Evolutionary conservation across 2,888 invertebrate species (phyloP), one percentile per base, ranked within the genome.

Genomic region (Cyclophora punctaria): DNA sequence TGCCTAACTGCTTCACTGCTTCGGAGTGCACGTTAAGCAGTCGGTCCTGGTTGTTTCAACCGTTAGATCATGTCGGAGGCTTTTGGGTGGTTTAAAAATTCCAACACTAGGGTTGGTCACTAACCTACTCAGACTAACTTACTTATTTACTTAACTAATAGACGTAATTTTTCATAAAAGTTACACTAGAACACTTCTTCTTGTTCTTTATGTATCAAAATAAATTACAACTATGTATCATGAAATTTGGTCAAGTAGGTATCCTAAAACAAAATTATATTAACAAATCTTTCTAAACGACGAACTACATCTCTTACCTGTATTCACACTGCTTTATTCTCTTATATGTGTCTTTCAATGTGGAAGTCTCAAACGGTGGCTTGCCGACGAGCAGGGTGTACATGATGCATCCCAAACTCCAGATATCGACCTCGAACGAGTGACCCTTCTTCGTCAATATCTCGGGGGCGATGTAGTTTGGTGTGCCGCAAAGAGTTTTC

Each of bases 321-420:
- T 99, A 99, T 77, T 98, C 96, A 78, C 98, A 99, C 73, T 95
- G 95, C 72, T 96, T 97, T 66, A 99, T 99, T 66, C 95, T 93
- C 41, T 93, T 92, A 78, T 99, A 99, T 0, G 99, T 99, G 73
- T 99, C 98, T 74, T 95, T 97, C 44, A 99, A 90, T 37, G 95
- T 95, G 53, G 93, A 93, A 0, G 99, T 99, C 85, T 99, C 99
- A 81, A 99, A 99, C 3, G 99, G 99, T 33, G 99, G 99, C 70
- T 96, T 96, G 7, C 99, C 99, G 48, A 98, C 95, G 4, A 99
- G 90, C 61, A 99, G 85, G 0, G 99, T 99, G 82, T 97, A 99
- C 97, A 99, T 94, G 64, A 99, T 98, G 83, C 97, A 98, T n/a
- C 98, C 99, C 71, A 99, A 92, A 37, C 99, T 99, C 99, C 99